Base-by-base conservation (phyloP, 2,888 invertebrate species). In the Caenorhabditis plicata region DNA sequence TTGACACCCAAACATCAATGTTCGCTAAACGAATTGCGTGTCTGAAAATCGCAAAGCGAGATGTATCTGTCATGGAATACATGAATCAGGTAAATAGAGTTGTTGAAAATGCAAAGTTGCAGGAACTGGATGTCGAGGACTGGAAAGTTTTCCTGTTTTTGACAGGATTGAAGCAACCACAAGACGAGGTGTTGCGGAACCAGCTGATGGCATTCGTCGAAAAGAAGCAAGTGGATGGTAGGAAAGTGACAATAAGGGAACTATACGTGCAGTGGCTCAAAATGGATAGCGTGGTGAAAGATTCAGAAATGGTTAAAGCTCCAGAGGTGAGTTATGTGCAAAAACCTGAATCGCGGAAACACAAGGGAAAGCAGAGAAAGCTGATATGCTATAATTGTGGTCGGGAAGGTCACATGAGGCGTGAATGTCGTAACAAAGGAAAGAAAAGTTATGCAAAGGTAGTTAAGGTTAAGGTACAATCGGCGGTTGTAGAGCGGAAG, bases 121-220 rank as follows among this genome's bases (percentile, higher is more conserved):
- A 32, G 3, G 13, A 19, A 3, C 32, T 44, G 44, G 22, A 15
- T 2, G 5, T 15, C 2, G 44, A 44, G 9, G 44, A 44, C 2
- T 44, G 44, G 44, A 5, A 19, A 2, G 23, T 44, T 1, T 44
- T 32, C 23, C 15, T 44, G n/a, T 44, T 44, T 11, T 8, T 44
- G 1, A 9, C 33, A 3, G 44, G 44, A 23, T 8, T 44, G 19
- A 35, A 44, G 15, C 17, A 1, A 1, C n/a, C 20, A 1, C 17
- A 23, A 15, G 33, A 44, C 29, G 32, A 19, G 13, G 5, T 13
- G 4, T 32, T 32, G 9, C 23, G 26, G 19, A n/a, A 5, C 4
- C 32, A n/a, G 7, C 26, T 44, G 33, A 32, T 44, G 44, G 23
- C 23, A 26, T 33, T 32, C 9, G 13, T 1, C 2, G 44, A 44